Evolutionary conservation across 2,888 invertebrate genomes (phyloP).

Genomic region (Pherbina coryleti): DNA sequence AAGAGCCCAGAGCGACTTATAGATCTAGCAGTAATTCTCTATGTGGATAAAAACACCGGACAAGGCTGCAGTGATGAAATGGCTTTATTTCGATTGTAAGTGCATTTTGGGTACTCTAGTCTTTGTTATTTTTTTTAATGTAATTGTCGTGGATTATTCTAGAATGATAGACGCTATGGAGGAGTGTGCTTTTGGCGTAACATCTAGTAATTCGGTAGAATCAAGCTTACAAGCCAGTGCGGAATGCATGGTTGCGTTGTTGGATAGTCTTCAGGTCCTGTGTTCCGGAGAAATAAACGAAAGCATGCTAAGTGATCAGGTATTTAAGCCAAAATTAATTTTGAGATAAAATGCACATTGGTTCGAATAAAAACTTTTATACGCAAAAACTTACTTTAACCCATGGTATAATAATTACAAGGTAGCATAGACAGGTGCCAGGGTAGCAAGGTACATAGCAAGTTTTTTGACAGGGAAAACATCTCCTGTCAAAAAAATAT

Average conservation of each 20-base stretch:
- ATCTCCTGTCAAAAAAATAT: too few species aligned
- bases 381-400: too few species aligned
- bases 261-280: slow-evolving; percentile 85
- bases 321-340: slow-evolving; percentile 25
- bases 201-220: slow-evolving; percentile 80
- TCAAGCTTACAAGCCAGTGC: slow-evolving; percentile 83
- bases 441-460: too few species aligned
- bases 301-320: slow-evolving; percentile 70
- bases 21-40: slow-evolving; percentile 75
- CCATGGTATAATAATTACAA: too few species aligned
- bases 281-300: slow-evolving; percentile 82
- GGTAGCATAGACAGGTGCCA: too few species aligned
- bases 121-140: neutral
- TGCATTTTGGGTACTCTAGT: slow-evolving; percentile 46
- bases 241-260: slow-evolving; percentile 84
- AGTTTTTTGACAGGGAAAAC: too few species aligned
- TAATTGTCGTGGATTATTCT: slow-evolving; percentile 24
- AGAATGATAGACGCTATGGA: slow-evolving; percentile 94
- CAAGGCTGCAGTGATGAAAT: slow-evolving; percentile 81
- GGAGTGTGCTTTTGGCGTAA: slow-evolving; percentile 81
- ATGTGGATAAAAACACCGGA: slow-evolving; percentile 76
- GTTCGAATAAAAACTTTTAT: too few species aligned
- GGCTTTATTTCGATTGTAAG: slow-evolving; percentile 85
- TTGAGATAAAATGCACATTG: too few species aligned
- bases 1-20: slow-evolving; percentile 81